These are phyloP conservation scores for Terrapene triunguis DNA, from an alignment of 2,113 vertebrate species.

Conservation along the genomic window DNA sequence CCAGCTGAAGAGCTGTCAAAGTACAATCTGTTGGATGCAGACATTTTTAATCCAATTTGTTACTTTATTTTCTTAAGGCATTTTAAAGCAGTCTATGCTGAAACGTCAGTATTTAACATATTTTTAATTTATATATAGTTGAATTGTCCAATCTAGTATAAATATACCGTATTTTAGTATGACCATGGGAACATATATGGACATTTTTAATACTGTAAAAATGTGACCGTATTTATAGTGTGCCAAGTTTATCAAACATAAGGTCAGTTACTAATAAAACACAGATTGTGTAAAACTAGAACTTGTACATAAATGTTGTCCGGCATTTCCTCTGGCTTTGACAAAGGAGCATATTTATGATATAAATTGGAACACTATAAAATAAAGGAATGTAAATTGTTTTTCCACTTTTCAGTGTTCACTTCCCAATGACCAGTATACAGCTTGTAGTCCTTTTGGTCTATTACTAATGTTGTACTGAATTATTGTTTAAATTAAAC, in stretches of 20 bases:
- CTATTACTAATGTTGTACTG: conserved; percentile 45
- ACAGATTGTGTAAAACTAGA: conserved; percentile 31
- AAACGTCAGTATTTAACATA: background rate
- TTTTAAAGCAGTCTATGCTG: background rate
- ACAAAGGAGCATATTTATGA: background rate
- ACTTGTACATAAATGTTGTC: background rate
- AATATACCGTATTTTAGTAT: background rate
- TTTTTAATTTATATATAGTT: background rate
- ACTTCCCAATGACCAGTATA: background rate
- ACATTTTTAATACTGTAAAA: conserved; percentile 11
- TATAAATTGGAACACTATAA: background rate
- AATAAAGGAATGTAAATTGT: conserved; percentile 31
- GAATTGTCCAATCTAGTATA: background rate
- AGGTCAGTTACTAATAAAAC: background rate
- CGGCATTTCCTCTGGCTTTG: conserved; percentile 14
- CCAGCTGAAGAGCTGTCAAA: conserved; percentile 27
- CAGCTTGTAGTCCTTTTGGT: background rate
- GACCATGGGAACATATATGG: background rate
- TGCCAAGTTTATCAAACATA: background rate
- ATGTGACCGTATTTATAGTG: background rate
- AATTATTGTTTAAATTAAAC: conserved; percentile 36
- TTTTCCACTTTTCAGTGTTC: background rate
- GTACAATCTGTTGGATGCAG: background rate
- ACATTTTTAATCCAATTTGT: conserved; percentile 21
- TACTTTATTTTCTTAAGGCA: background rate